Evolutionary conservation across 2,797 vertebrate species (phyloP).

Genomic region (Sphenodon punctatus): DNA sequence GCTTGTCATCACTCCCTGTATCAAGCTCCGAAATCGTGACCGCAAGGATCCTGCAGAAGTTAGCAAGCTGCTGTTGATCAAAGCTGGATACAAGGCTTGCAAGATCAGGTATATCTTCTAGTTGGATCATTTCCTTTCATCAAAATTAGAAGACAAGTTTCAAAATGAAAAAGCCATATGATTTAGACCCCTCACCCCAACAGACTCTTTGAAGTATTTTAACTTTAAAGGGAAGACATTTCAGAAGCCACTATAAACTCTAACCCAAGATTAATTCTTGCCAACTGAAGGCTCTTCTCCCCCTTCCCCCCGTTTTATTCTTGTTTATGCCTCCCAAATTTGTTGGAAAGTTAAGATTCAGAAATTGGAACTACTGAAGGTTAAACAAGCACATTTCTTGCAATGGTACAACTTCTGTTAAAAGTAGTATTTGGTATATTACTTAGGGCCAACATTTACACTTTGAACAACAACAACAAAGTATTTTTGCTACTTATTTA

Average conservation of each 20-base stretch:
- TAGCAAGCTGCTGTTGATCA: conserved; percentile 97
- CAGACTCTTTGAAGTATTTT: neutral
- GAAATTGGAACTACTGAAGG: too few relatives aligned
- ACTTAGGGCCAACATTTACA: neutral
- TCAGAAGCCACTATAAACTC: neutral
- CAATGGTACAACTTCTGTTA: neutral
- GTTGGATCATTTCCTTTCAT: conserved; percentile 99
- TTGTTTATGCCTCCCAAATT: too few relatives aligned
- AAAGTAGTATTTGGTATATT: neutral
- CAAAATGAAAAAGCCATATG: neutral
- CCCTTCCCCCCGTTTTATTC: too few relatives aligned
- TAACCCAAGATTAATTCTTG: neutral
- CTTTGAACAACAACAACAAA: neutral
- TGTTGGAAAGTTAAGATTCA: too few relatives aligned
- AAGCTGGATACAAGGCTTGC: conserved; percentile 93
- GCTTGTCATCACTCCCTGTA: conserved; percentile 94
- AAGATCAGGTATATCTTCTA: conserved; percentile 95
- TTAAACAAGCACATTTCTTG: too few relatives aligned
- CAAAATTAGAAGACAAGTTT: conserved; percentile 35
- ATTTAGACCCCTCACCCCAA: neutral
- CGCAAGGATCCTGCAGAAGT: conserved; percentile 97
- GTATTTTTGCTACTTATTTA: neutral
- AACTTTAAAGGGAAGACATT: too few relatives aligned
- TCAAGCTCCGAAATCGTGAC: conserved; percentile 98
- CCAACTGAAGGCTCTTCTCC: too few relatives aligned